Evolutionary conservation across 2,888 invertebrate species (phyloP), one percentile per base, ranked within the genome.

Genomic region (Drosophila hawaiiensis): DNA sequence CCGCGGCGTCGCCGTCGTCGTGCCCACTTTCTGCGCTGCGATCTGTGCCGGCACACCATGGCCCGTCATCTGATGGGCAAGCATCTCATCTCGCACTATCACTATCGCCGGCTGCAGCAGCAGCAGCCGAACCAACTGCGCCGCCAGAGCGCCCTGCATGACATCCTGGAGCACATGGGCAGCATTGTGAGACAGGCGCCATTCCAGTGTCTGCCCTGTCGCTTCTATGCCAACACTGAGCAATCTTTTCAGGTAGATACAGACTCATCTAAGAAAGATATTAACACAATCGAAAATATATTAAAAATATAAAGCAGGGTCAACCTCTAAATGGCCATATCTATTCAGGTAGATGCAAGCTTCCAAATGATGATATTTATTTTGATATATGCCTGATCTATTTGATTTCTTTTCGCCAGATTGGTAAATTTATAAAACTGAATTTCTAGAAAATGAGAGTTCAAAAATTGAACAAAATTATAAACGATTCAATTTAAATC

Each of bases 51-150:
- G 68, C 95, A 96, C 37, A 95, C 95, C 76, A 96, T 97, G 50
- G 94, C 95, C 68, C 94, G 94, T 9, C 95, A 95, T 84, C 93
- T 96, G 77, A 96, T 97, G 94, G 97, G 97, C 47, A 97, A 97
- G 91, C 97, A 97, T 94, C 94, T 98, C 71, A 96, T 98, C 83
- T 97, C 97, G 1, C 97, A 97, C 91, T 97, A 96, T 92, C 98
- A 98, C 92, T 97, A 96, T 85, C 95, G 97, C 72, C 96, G 96
- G 90, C 95, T 96, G 73, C 95, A 95, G 63, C 84, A 81, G 61
- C 73, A 60, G 56, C 73, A 59, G 28, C 81, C 70, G 53, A 94
- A 73, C 94, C 95, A 62, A 7, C 7, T 28, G 7, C 70, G 41
- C 0, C 71, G 71, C 7, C 73, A 84, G 58, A 35, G 14, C 25